These are phyloP conservation scores for Tromatobia lineatoria DNA, from an alignment of 2,888 invertebrate species.

Conservation along the genomic window DNA sequence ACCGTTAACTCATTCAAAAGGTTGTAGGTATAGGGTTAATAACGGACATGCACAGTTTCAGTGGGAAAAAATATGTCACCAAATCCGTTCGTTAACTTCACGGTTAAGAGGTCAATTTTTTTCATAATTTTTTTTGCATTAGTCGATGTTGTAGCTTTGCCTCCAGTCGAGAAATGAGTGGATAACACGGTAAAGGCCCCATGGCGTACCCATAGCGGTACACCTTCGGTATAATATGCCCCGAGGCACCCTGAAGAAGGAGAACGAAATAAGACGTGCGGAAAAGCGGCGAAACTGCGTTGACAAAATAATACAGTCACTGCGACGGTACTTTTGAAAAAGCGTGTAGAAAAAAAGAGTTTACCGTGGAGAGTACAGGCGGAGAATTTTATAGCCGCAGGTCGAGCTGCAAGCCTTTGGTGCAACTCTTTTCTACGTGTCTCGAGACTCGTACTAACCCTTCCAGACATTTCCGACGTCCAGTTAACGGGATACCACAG, in stretches of 20 bases:
- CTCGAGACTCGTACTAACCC: conserved; percentile 60
- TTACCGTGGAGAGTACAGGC: conserved; percentile 58
- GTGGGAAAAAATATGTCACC: conserved; percentile 70
- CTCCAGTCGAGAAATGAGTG: conserved; percentile 63
- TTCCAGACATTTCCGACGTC: conserved; percentile 50
- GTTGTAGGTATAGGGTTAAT: conserved; percentile 47
- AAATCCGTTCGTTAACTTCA: conserved; percentile 72
- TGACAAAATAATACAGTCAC: conserved; percentile 65
- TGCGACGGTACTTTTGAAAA: conserved; percentile 51
- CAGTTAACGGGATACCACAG: conserved; percentile 68
- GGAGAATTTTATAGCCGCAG: conserved; percentile 62
- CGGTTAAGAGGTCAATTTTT: conserved; percentile 78
- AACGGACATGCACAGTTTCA: conserved; percentile 31
- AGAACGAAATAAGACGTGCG: conserved; percentile 38
- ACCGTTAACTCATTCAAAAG: conserved; percentile 55
- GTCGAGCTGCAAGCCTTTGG: conserved; percentile 28
- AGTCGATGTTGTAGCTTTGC: not conserved
- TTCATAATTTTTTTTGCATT: conserved; percentile 65
- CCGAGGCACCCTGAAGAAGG: conserved; percentile 5
- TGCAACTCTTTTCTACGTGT: conserved; percentile 55
- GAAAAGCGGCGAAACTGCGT: not conserved
- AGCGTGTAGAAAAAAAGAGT: conserved; percentile 55
- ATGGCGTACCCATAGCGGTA: conserved; percentile 47
- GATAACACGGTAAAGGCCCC: conserved; percentile 58
- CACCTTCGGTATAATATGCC: conserved; percentile 42